Base-by-base conservation (phyloP, 2,797 vertebrate species). In the Sebastiscus albofasciatus region DNA sequence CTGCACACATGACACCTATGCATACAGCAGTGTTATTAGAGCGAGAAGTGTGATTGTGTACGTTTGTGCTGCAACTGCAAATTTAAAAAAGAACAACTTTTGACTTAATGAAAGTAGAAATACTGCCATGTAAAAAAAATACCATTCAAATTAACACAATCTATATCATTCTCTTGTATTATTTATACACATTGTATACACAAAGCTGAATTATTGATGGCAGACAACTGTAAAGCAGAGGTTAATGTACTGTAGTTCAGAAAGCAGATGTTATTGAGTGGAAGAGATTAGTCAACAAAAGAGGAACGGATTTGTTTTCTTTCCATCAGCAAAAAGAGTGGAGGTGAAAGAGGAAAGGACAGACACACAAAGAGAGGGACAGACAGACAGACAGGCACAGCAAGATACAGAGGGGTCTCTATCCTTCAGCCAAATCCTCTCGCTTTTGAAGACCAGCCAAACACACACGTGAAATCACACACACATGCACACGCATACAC, bases 371-470 rank as follows among this genome's bases (percentile, higher is more conserved):
- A 84, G 52, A 58, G 7, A 58, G 56, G 78, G 64, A 77, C 33
- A 79, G 70, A 58, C 31, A 78, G 69, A 56, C 29, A 72, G 61
- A 42, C 77, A 77, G 71, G 71, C 66, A 67, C 71, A 73, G 79
- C 36, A 20, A 77, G 72, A 80, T 80, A 76, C 27, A 75, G 66
- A 72, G 58, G 61, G 56, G 71, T 82, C 78, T 92, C 72, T 90
- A 34, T 90, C 92, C 86, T 79, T 80, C 46, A 79, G 87, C 87
- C 91, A 92, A 85, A 85, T 71, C 67, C 52, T 26, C 26, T 82
- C 20, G 27, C 62, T 84, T 87, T 81, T 91, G 85, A 88, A 83
- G 82, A 70, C 29, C 72, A 49, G 86, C 92, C 92, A 94, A 74
- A 81, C 74, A 62, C 65, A 60, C n/a, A 34, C 4, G 24, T 49